phyloP scores from a whole-genome alignment of 2,797 vertebrate genomes.

The Crocidura indochinensis region DNA sequence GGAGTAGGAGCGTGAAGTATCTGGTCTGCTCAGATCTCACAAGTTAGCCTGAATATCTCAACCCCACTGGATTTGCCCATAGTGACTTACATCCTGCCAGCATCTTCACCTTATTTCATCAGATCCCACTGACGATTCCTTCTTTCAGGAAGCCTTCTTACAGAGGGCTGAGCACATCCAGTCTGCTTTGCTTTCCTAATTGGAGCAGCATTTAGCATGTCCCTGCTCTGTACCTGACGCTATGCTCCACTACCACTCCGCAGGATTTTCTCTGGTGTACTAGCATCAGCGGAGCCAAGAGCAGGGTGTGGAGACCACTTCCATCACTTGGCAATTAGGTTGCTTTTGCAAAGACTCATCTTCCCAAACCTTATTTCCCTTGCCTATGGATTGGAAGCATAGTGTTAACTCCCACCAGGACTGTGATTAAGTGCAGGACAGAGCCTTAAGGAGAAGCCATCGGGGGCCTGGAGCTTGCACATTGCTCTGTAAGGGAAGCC shows the following conservation, averaged over 20 bases:
- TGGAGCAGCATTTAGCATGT: background rate
- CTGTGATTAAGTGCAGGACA: background rate
- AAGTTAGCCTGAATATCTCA: background rate
- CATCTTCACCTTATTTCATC: background rate
- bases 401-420: background rate
- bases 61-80: background rate
- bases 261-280: background rate
- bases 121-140: background rate
- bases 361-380: background rate
- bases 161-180: background rate
- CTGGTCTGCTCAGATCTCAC: background rate
- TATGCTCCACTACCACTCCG: background rate
- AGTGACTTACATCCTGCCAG: background rate
- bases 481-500: rapidly evolving
- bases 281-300: no score
- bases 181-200: background rate
- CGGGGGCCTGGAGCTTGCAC: no score
- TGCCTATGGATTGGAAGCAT: background rate
- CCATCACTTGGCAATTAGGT: background rate
- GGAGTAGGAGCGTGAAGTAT: no score
- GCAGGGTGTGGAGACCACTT: background rate
- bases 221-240: background rate
- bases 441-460: background rate
- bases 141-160: background rate
- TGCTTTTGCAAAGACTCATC: background rate